These are phyloP conservation scores for Blomia tropicalis DNA, from an alignment of 2,888 invertebrate genomes.

Conservation along the genomic window DNA sequence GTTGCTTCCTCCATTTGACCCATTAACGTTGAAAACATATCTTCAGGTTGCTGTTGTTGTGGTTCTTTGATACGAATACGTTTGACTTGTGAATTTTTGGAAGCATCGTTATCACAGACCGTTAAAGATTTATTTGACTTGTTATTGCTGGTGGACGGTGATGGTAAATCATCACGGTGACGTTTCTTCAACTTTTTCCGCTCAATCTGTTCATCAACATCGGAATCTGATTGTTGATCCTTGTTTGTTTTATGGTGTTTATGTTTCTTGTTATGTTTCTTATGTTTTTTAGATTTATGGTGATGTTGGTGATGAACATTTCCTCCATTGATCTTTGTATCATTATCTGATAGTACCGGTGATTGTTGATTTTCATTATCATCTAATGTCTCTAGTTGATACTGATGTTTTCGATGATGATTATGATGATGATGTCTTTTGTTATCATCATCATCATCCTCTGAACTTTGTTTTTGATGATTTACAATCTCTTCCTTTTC, in stretches of 20 bases:
- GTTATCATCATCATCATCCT: background rate
- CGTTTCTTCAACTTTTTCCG: background rate
- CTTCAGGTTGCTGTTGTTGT: background rate
- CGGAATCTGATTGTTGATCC: background rate
- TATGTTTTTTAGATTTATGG: too few species aligned
- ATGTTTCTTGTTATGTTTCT: too few species aligned
- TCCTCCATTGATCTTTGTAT: too few species aligned
- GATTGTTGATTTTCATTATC: too few species aligned
- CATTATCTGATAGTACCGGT: too few species aligned
- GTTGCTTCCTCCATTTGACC: too few species aligned
- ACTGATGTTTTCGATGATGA: background rate
- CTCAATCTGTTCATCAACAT: background rate
- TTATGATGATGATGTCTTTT: background rate
- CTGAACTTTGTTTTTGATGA: background rate
- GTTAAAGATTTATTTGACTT: too few species aligned
- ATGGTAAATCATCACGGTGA: background rate
- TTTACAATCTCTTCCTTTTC: too few species aligned
- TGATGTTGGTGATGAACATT: background rate
- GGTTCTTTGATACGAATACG: constrained; percentile 3
- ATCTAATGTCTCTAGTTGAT: too few species aligned
- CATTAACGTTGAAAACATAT: background rate
- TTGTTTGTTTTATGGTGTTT: background rate
- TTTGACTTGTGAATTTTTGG: background rate
- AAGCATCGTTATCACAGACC: background rate
- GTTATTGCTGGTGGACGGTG: background rate